Conservation (phyloP, 1,140 invertebrate species). For the Cyclina sinensis region DNA sequence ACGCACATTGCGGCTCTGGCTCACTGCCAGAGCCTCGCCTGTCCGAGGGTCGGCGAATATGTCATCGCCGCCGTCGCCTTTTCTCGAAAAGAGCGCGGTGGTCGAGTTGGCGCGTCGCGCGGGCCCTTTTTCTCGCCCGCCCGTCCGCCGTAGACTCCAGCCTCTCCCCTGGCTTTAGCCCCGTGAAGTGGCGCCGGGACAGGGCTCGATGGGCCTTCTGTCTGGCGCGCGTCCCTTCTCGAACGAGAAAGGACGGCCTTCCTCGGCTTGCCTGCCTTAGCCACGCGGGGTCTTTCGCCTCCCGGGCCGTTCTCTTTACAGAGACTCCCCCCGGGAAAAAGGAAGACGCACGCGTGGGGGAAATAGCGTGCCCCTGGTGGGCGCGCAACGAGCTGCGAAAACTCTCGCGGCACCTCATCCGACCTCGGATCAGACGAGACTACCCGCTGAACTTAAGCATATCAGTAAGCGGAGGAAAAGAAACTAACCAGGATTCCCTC, state of each 20-base stretch:
- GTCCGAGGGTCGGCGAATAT: constrained; percentile 47
- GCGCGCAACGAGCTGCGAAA: too few species aligned
- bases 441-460: too few species aligned
- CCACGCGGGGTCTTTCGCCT: constrained; percentile 89
- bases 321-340: not conserved
- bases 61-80: constrained; percentile 87
- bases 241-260: not conserved
- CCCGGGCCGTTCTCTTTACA: constrained; percentile 87
- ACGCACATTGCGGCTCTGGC: constrained; percentile 92
- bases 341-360: not conserved
- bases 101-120: constrained; percentile 12
- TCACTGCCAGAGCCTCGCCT: constrained; percentile 86
- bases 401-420: not conserved
- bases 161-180: not conserved
- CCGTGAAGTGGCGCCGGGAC: constrained; percentile 70
- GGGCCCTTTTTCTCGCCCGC: not conserved
- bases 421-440: constrained; percentile 86
- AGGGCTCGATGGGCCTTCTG: not conserved
- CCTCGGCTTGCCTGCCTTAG: too few species aligned
- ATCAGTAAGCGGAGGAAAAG: too few species aligned
- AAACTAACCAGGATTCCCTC: constrained; percentile 90
- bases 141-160: constrained; percentile 32
- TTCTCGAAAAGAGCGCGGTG: constrained; percentile 82
- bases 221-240: not conserved
- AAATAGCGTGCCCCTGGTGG: not conserved